Evolutionary conservation across 2,888 invertebrate genomes (phyloP).

Genomic region (Drosophila merina): DNA sequence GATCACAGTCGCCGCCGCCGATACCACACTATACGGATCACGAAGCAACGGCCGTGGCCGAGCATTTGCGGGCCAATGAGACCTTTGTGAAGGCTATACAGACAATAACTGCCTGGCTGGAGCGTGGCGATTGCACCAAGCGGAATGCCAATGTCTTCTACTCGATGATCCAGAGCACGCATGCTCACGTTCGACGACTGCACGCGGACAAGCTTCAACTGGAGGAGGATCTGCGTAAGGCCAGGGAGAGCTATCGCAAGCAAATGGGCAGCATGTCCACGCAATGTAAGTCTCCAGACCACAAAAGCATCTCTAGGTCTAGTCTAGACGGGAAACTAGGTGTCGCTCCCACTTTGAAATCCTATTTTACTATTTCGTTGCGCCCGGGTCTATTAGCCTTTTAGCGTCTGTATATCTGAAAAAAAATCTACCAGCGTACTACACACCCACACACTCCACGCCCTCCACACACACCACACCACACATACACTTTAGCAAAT

Average conservation of each 20-base stretch:
- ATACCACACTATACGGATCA: slow-evolving; percentile 94
- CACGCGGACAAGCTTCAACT: slow-evolving; percentile 92
- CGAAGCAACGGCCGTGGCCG: slow-evolving; percentile 89
- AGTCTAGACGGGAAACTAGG: slow-evolving; percentile 63
- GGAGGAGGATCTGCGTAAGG: slow-evolving; percentile 94
- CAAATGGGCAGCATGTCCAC: slow-evolving; percentile 93
- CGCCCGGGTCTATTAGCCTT: slow-evolving; percentile 59
- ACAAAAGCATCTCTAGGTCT: slow-evolving; percentile 33
- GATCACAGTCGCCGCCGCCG: slow-evolving; percentile 93
- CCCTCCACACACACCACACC: slow-evolving; percentile 30
- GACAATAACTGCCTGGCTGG: slow-evolving; percentile 95
- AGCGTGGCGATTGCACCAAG: slow-evolving; percentile 96
- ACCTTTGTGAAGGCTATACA: slow-evolving; percentile 93
- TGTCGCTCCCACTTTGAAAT: slow-evolving; percentile 59
- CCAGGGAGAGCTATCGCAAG: slow-evolving; percentile 92
- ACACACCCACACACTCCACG: slow-evolving; percentile 38
- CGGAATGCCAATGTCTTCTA: slow-evolving; percentile 96
- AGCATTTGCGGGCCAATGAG: slow-evolving; percentile 94
- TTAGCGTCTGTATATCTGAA: slow-evolving; percentile 64
- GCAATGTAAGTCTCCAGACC: slow-evolving; percentile 91
- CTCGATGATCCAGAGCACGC: slow-evolving; percentile 97
- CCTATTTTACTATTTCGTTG: slow-evolving; percentile 54
- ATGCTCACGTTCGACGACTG: slow-evolving; percentile 94
- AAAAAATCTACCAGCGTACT: slow-evolving; percentile 41
- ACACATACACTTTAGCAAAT: slow-evolving; percentile 57